Percentiles rank a stretch among this genome's conserved stretches.
phyloP scores from a whole-genome alignment of 2,113 vertebrate genomes.

The Rhinogobius similis region DNA sequence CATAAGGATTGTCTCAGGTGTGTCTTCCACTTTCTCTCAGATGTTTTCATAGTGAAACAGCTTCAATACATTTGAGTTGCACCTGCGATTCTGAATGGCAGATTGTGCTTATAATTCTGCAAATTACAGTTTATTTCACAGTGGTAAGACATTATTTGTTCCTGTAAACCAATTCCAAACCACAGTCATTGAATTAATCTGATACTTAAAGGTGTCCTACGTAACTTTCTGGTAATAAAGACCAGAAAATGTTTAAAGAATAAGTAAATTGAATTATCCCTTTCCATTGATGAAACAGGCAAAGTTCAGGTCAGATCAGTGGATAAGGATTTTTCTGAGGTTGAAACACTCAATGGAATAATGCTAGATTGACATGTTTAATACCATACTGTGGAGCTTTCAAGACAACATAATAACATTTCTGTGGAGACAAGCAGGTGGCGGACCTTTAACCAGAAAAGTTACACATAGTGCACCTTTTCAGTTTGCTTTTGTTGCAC shows the following conservation, averaged over 20 bases:
- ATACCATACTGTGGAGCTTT: not conserved
- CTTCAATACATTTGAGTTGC: not conserved
- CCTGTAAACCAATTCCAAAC: too few relatives aligned
- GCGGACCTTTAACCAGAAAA: not conserved
- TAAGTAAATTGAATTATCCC: too few relatives aligned
- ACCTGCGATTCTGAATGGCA: too few relatives aligned
- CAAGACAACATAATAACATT: not conserved
- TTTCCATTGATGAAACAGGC: too few relatives aligned
- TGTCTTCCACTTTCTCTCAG: not conserved
- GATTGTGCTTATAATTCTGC: too few relatives aligned
- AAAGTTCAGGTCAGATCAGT: too few relatives aligned
- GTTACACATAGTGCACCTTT: not conserved
- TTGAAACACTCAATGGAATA: not conserved
- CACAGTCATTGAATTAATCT: not conserved
- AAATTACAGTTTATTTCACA: not conserved
- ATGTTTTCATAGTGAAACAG: not conserved
- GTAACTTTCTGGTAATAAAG: too few relatives aligned
- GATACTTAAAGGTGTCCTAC: not conserved
- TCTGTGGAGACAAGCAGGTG: not conserved
- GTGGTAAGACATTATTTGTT: not conserved
- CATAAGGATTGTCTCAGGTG: not conserved
- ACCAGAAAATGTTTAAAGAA: too few relatives aligned
- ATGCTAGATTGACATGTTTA: too few relatives aligned
- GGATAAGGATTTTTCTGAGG: not conserved
- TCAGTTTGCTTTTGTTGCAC: not conserved